Base-by-base conservation (phyloP, 2,113 vertebrate genomes). In the Aramus guarauna region DNA sequence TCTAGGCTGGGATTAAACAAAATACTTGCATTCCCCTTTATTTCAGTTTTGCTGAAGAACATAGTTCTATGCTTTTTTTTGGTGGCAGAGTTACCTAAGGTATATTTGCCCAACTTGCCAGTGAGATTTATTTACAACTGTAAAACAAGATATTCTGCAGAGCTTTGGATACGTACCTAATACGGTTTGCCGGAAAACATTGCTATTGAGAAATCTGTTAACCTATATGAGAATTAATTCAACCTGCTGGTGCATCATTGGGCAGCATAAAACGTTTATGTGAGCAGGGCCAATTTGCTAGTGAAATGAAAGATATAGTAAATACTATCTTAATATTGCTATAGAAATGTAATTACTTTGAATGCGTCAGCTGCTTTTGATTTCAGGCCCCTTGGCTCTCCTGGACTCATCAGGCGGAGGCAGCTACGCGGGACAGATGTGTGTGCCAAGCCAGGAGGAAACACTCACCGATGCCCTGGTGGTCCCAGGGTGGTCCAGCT, bases 381-480 rank as follows among this genome's bases (percentile, higher is more conserved):
- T 18, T 80, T 29, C 34, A 62, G 60, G 20, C 12, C 27, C 14
- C 30, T 59, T 1, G 1, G 9, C 17, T 52, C 5, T 12, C 43
- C 43, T 62, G 36, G 39, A 39, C 47, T 55, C 43, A 69, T 22
- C 20, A 32, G 19, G 56, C 1, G 1, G 36, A 58, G 36, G 21
- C 50, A 74, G 37, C 29, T 34, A 15, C 1, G 2, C 9, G 48
- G 74, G 71, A 53, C 1, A 3, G 36, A 18, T 30, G 34, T 0
- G 0, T 32, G 45, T 26, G 30, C 43, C 6, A 10, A 53, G 16
- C 50, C 9, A 13, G 37, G 36, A 74, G 21, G 34, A 53, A 50
- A 29, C 0, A 1, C 9, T 20, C 0, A 3, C 52, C 34, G 41
- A 11, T 55, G n/a, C 19, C 21, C 5, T 27, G 14, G 19, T 29